phyloP scores from a whole-genome alignment of 92 coral and sea anemone genomes.

The Porites rus region DNA sequence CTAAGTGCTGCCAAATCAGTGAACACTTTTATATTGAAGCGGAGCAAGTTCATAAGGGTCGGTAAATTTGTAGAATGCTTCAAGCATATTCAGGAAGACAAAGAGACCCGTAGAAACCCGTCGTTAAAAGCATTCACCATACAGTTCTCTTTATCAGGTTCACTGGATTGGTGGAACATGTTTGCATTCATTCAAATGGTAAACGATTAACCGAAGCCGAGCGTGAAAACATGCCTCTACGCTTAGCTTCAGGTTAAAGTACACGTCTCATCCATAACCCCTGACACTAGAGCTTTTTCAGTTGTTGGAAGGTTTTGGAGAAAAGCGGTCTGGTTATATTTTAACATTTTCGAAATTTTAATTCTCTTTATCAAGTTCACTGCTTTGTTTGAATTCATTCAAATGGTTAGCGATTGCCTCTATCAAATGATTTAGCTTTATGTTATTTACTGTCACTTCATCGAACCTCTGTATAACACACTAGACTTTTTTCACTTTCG shows the following conservation, averaged over 20 bases:
- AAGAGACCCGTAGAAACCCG: constrained; percentile 25
- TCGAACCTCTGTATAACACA: no score
- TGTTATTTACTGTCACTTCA: no score
- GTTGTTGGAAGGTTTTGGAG: no score
- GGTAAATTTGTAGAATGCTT: background rate
- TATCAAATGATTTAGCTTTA: no score
- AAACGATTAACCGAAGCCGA: background rate
- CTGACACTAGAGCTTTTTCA: no score
- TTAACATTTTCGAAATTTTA: no score
- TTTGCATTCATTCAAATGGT: background rate
- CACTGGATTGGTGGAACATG: background rate
- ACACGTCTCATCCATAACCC: no score
- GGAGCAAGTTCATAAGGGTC: background rate
- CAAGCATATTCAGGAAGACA: background rate
- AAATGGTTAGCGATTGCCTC: no score
- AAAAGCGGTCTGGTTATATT: no score
- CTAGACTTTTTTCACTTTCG: no score
- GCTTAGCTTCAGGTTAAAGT: background rate
- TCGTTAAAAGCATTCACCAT: background rate
- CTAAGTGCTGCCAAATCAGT: background rate
- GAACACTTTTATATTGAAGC: background rate
- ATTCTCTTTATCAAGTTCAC: no score
- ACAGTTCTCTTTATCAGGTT: background rate
- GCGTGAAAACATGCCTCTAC: background rate
- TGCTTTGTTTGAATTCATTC: no score